These are phyloP conservation scores for Martes flavigula DNA, from an alignment of 2,797 vertebrate genomes.

Conservation along the genomic window DNA sequence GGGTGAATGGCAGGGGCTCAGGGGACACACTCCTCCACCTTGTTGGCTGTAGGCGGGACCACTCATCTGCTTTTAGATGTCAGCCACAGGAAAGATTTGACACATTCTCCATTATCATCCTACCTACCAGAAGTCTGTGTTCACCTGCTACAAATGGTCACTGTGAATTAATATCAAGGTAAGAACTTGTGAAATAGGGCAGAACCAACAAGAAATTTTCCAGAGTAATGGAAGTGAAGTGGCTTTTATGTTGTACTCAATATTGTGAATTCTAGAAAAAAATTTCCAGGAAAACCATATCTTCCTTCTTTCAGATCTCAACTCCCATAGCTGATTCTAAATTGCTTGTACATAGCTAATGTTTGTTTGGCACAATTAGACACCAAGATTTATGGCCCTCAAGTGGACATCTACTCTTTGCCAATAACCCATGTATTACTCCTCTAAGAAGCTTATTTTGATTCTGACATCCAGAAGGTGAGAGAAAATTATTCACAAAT, in stretches of 20 bases:
- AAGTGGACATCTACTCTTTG: not conserved
- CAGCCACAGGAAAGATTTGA: not conserved
- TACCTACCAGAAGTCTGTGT: not conserved
- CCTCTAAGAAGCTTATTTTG: not conserved
- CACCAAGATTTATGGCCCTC: not conserved
- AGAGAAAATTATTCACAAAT: not conserved
- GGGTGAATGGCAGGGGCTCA: rapidly evolving
- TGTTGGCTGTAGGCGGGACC: too few species aligned
- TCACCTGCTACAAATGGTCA: slow-evolving; percentile 3
- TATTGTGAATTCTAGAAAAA: not conserved
- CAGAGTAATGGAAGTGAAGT: not conserved
- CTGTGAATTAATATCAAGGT: not conserved
- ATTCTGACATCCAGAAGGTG: not conserved
- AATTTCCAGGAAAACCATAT: not conserved
- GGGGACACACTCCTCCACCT: rapidly evolving
- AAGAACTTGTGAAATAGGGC: slow-evolving; percentile 9
- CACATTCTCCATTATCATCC: not conserved
- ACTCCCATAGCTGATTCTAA: not conserved
- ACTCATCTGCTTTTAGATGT: not conserved
- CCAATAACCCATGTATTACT: not conserved
- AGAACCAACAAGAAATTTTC: not conserved
- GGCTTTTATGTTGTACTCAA: not conserved
- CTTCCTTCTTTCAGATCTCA: not conserved
- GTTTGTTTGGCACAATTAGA: not conserved
- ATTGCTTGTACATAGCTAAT: not conserved